Percentiles rank a stretch among this genome's conserved stretches.
phyloP scores from a whole-genome alignment of 2,113 vertebrate species.

The Todiramphus saurophagus region DNA sequence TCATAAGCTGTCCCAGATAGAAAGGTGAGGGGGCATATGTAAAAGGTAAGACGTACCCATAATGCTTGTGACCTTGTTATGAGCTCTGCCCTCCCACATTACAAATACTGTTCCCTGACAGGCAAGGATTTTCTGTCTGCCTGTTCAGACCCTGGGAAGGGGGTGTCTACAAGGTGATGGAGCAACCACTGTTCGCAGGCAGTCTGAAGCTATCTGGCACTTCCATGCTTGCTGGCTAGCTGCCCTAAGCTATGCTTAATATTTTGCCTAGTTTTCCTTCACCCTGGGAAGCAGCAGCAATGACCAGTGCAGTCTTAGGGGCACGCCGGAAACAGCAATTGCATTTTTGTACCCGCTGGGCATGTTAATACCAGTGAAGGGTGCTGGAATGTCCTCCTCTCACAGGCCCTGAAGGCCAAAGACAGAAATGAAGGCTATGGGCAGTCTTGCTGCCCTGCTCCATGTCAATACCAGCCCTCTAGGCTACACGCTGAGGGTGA shows the following conservation, averaged over 20 bases:
- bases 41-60: background rate
- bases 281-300: background rate
- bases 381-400: background rate
- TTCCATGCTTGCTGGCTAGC: background rate
- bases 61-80: background rate
- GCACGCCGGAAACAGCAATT: background rate
- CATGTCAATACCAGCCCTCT: background rate
- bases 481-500: fast-evolving
- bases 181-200: background rate
- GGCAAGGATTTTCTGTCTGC: background rate
- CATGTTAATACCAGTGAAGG: background rate
- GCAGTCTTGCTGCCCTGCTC: background rate
- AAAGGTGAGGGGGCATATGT: background rate
- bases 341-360: background rate
- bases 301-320: background rate
- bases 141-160: background rate
- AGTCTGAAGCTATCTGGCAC: background rate
- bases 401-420: background rate
- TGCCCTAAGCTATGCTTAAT: background rate
- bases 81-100: background rate
- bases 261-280: background rate
- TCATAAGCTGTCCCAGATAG: background rate
- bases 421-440: background rate
- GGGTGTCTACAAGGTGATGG: background rate
- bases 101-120: background rate